Percentiles rank a stretch among this genome's conserved stretches.
phyloP scores from a whole-genome alignment of 2,888 invertebrate species.

The Leucoma salicis region DNA sequence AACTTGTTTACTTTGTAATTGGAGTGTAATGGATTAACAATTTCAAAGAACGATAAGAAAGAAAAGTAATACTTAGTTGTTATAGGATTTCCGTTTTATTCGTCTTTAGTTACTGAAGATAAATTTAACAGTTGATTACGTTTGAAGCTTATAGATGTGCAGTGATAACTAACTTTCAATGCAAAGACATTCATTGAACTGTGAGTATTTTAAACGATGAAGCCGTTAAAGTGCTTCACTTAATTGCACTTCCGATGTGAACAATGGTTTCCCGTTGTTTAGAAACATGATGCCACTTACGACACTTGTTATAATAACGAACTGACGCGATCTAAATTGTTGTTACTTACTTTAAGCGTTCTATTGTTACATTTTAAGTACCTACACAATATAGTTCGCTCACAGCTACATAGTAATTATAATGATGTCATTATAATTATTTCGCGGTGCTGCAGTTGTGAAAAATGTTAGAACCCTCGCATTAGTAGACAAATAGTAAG shows the following conservation, averaged over 20 bases:
- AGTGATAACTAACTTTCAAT: no score
- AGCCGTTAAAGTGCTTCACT: slow-evolving; percentile 42
- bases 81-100: no score
- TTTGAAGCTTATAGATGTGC: no score
- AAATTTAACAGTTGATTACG: no score
- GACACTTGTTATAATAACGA: slow-evolving; percentile 46
- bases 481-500: not conserved
- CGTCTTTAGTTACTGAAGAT: no score
- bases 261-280: slow-evolving; percentile 53
- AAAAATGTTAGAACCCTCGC: slow-evolving; percentile 7
- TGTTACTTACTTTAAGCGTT: slow-evolving; percentile 30
- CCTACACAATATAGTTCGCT: slow-evolving; percentile 41
- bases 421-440: slow-evolving; percentile 17
- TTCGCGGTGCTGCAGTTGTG: slow-evolving; percentile 10
- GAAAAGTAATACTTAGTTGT: no score
- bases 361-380: slow-evolving; percentile 31
- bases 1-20: no score
- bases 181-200: no score
- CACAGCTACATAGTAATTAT: slow-evolving; percentile 33
- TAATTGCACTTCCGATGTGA: slow-evolving; percentile 39
- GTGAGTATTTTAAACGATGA: slow-evolving; percentile 34
- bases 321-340: slow-evolving; percentile 34
- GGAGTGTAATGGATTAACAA: no score
- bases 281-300: slow-evolving; percentile 47
- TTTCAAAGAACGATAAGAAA: no score